Base-by-base conservation (phyloP, 1,140 invertebrate genomes). In the Trypoxylus dichotomus region DNA sequence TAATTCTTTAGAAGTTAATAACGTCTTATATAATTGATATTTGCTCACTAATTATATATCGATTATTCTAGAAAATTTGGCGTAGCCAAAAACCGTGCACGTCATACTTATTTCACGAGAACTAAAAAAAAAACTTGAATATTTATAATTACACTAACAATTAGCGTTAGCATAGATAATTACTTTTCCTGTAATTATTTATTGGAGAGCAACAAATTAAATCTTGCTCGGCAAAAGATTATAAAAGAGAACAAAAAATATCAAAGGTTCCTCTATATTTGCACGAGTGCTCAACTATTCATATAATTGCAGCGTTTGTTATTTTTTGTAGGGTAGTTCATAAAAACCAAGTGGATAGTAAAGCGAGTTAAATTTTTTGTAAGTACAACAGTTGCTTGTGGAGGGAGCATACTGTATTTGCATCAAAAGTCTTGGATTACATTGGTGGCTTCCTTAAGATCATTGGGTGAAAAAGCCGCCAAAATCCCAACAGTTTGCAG, bases 101-200 rank as follows among this genome's bases (percentile, higher is more conserved):
- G 60, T 68, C 60, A 68, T 68, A 27, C 24, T 29, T 27, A 24
- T 68, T 15, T 68, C 13, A 68, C 21, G 1, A 37, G 32, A 25
- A 68, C 11, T 68, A 11, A 27, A 8, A 68, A 27, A 68, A 68
- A 68, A 68, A 19, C 58, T 15, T 60, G 7, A 60, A 68, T 27
- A 68, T 2, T 13, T 13, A 24, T 68, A 68, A 68, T 68, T 68
- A 68, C 27, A 21, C 19, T 10, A 25, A 24, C 27, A 68, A 68
- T 68, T 68, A 68, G 60, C 25, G 19, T 3, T 68, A 27, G 8
- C 5, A 10, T 7, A 68, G 19, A 68, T 68, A 68, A 68, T 68
- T 27, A 29, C 60, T 27, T 13, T 68, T 68, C 60, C 27, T 68
- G 60, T 68, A 68, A 68, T 68, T 68, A 68, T 27, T 68, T 29